Evolutionary conservation across 2,113 vertebrate species (phyloP).

Genomic region (Beaufortia kweichowensis): DNA sequence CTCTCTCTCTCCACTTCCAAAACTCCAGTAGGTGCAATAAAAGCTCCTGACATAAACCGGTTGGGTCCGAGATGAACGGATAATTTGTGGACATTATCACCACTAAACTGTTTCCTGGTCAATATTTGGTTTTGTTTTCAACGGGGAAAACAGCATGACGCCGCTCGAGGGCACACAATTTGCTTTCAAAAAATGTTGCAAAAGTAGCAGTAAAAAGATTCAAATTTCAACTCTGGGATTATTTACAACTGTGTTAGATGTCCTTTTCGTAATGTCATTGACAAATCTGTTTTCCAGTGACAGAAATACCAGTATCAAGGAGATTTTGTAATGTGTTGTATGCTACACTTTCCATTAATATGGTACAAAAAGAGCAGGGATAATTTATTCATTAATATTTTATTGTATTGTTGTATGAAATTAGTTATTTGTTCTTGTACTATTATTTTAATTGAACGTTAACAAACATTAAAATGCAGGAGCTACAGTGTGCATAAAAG

Average conservation of each 20-base stretch:
- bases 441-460: too few relatives aligned
- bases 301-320: too few relatives aligned
- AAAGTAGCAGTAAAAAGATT: conserved; percentile 16
- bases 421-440: too few relatives aligned
- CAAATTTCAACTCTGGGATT: background rate
- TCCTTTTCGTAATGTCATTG: background rate
- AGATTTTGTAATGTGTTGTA: too few relatives aligned
- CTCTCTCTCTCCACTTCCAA: background rate
- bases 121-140: conserved; percentile 27
- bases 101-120: conserved; percentile 10
- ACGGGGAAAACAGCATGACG: background rate
- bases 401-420: too few relatives aligned
- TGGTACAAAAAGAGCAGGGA: too few relatives aligned
- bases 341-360: too few relatives aligned
- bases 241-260: conserved; percentile 30
- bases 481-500: too few relatives aligned
- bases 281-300: background rate
- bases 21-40: conserved; percentile 17
- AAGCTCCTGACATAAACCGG: background rate
- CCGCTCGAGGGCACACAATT: background rate
- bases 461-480: too few relatives aligned
- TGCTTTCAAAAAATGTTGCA: background rate
- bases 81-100: conserved; percentile 21
- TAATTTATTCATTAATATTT: too few relatives aligned
- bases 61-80: conserved; percentile 13